Conservation (phyloP, 2,888 invertebrate genomes). For the Escarpia spicata region DNA sequence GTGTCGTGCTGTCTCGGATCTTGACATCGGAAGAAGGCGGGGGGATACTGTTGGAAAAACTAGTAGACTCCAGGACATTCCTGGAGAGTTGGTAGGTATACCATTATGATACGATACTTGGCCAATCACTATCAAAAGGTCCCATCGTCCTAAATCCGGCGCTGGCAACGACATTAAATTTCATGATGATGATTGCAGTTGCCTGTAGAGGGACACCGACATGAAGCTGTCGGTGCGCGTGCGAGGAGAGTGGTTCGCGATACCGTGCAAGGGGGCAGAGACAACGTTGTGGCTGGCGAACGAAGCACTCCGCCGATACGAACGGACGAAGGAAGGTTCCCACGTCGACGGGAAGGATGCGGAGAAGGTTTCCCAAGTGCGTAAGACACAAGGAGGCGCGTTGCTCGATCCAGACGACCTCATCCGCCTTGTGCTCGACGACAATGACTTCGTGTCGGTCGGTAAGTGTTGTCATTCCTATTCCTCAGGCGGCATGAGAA, state of each 20-base stretch:
- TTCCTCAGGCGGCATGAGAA: neutral
- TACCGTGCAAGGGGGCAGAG: constrained; percentile 69
- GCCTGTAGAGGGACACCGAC: neutral
- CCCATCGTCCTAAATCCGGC: too few species aligned
- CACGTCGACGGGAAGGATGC: constrained; percentile 31
- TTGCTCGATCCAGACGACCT: constrained; percentile 71
- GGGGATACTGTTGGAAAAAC: too few species aligned
- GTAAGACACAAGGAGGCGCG: constrained; percentile 72
- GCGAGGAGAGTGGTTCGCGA: constrained; percentile 71
- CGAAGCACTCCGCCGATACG: constrained; percentile 62
- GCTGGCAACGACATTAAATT: neutral
- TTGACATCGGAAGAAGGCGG: too few species aligned
- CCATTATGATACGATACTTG: too few species aligned
- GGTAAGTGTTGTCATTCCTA: constrained; percentile 63
- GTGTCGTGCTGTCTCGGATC: too few species aligned
- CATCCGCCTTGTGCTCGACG: constrained; percentile 70
- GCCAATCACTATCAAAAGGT: too few species aligned
- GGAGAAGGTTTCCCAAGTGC: constrained; percentile 64
- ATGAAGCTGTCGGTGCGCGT: constrained; percentile 72
- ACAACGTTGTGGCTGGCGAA: constrained; percentile 70
- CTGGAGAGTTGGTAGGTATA: too few species aligned
- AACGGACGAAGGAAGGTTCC: constrained; percentile 31
- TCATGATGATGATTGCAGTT: neutral
- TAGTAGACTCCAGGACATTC: too few species aligned
- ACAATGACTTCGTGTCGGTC: constrained; percentile 73